Conservation (phyloP, 2,888 invertebrate species). For the Ormyrus nitidulus region DNA sequence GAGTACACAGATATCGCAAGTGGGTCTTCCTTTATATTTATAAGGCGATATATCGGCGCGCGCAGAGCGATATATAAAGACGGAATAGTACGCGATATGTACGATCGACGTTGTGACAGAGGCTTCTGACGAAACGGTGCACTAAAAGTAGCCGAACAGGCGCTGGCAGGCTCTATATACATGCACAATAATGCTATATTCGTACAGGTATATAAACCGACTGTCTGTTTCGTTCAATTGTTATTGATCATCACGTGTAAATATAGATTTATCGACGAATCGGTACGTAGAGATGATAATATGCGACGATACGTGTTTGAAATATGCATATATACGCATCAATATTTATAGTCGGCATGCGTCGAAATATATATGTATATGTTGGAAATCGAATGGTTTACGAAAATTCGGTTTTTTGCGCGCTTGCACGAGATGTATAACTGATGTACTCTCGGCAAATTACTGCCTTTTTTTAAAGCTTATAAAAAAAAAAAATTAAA, state of each 20-base stretch:
- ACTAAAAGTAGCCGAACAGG: background rate
- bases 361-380: background rate
- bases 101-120: background rate
- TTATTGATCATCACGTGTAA: constrained; percentile 31
- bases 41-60: constrained; percentile 8
- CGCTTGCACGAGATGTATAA: too few species aligned
- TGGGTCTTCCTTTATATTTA: constrained; percentile 49
- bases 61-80: too few species aligned
- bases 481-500: too few species aligned
- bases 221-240: constrained; percentile 20
- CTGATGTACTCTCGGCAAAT: too few species aligned
- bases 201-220: constrained; percentile 22
- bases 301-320: constrained; percentile 17
- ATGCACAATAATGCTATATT: constrained; percentile 14
- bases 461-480: too few species aligned
- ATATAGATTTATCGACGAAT: constrained; percentile 35
- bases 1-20: constrained; percentile 19
- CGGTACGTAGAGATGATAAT: constrained; percentile 24
- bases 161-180: background rate
- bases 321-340: constrained; percentile 8
- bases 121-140: background rate
- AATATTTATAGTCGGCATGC: constrained; percentile 15
- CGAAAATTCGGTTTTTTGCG: too few species aligned
- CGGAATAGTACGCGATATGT: background rate
- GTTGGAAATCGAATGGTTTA: background rate